A percentile compares a stretch with the other conserved stretches of the same genome.
phyloP scores from a whole-genome alignment of 1,140 invertebrate species.

The Neomicropteryx cornuta region DNA sequence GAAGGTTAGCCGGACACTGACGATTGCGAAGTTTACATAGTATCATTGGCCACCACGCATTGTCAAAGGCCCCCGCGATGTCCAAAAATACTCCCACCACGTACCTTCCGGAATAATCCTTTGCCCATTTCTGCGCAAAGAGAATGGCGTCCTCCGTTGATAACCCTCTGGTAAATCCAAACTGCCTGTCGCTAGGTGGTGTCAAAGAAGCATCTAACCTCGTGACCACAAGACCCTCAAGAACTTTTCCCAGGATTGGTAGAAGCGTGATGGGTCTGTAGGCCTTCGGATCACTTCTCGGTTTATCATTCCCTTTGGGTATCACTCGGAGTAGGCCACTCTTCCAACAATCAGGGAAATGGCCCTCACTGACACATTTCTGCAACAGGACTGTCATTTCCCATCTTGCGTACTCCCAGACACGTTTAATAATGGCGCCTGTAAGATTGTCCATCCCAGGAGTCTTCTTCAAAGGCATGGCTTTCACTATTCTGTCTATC shows the following conservation, averaged over 20 bases:
- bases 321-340: conserved; percentile 19
- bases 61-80: conserved; percentile 34
- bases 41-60: conserved; percentile 26
- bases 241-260: conserved; percentile 24
- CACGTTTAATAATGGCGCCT: conserved; percentile 13
- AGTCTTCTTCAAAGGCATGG: conserved; percentile 17
- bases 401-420: neutral
- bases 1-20: conserved; percentile 15
- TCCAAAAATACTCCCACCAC: conserved; percentile 25
- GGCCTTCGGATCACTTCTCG: conserved; percentile 18
- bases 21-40: conserved; percentile 14
- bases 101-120: conserved; percentile 13
- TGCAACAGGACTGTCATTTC: conserved; percentile 14
- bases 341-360: conserved; percentile 29
- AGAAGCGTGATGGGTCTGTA: conserved; percentile 31
- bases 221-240: conserved; percentile 22
- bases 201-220: conserved; percentile 13
- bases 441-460: conserved; percentile 20
- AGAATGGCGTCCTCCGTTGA: conserved; percentile 27
- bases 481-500: conserved; percentile 7
- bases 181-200: conserved; percentile 19
- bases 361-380: conserved; percentile 14
- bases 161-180: conserved; percentile 16
- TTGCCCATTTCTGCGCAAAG: conserved; percentile 7
- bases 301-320: conserved; percentile 22